A percentile compares a stretch with the other conserved stretches of the same genome.
Conservation (phyloP, 2,113 vertebrate genomes). For the Calypte anna region DNA sequence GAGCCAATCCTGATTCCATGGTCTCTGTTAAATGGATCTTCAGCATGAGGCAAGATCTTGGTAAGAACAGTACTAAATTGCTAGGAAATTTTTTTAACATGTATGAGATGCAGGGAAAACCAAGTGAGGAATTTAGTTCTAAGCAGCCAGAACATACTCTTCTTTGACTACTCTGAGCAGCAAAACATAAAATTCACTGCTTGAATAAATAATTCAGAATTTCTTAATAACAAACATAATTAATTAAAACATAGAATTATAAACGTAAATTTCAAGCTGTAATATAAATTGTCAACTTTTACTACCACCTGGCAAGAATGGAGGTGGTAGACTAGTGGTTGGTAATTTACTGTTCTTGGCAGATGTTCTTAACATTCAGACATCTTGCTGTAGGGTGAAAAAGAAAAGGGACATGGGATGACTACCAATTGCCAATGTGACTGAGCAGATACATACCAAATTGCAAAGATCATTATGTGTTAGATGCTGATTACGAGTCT, state of each 20-base stretch:
- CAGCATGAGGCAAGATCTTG: neutral
- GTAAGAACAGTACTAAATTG: neutral
- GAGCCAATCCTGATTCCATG: neutral
- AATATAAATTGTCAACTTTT: neutral
- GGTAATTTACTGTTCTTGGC: neutral
- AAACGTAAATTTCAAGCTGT: neutral
- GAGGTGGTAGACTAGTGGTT: neutral
- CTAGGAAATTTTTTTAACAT: neutral
- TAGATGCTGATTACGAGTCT: conserved; percentile 11
- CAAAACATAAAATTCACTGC: neutral
- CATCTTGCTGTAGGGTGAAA: neutral
- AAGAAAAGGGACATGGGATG: neutral
- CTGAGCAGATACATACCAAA: neutral
- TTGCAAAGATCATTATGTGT: neutral
- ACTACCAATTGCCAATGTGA: neutral
- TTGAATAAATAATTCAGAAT: neutral
- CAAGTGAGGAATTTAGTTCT: neutral
- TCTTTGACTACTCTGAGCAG: neutral
- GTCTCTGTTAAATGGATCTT: neutral
- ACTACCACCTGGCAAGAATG: neutral
- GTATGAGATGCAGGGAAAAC: neutral
- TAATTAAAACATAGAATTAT: neutral
- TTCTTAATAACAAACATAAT: neutral
- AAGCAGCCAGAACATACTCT: neutral
- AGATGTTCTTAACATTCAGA: neutral